phyloP scores from a whole-genome alignment of 2,888 invertebrate species.

The Nomada hirtipes region DNA sequence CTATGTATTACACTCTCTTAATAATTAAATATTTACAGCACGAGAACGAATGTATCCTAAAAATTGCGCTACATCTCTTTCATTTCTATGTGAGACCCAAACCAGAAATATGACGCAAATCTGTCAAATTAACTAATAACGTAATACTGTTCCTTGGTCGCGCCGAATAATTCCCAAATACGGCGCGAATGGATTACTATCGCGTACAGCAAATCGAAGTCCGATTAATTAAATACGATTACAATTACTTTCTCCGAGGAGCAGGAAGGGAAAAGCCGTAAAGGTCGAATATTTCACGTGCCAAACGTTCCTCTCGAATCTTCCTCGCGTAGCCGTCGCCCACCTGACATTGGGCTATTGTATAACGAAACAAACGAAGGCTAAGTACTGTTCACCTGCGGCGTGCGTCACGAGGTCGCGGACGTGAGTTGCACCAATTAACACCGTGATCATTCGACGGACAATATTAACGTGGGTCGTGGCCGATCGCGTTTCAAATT shows the following conservation, averaged over 20 bases:
- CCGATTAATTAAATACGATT: not conserved
- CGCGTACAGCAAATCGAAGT: too few species aligned
- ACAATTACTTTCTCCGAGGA: not conserved
- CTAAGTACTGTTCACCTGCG: not conserved
- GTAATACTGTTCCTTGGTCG: too few species aligned
- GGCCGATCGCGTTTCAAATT: slow-evolving; percentile 43
- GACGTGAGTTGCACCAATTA: slow-evolving; percentile 45
- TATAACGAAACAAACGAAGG: slow-evolving; percentile 16
- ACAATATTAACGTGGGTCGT: slow-evolving; percentile 48
- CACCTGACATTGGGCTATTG: slow-evolving; percentile 25
- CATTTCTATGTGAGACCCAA: too few species aligned
- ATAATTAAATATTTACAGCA: too few species aligned
- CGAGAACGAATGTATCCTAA: too few species aligned
- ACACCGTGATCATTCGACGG: slow-evolving; percentile 39
- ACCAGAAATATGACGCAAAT: too few species aligned
- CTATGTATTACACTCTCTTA: too few species aligned
- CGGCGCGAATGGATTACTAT: too few species aligned
- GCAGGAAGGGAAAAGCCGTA: too few species aligned
- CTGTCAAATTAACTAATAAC: too few species aligned
- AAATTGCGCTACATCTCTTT: too few species aligned
- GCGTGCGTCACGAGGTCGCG: slow-evolving; percentile 25
- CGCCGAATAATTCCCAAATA: too few species aligned
- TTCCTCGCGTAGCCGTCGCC: not conserved
- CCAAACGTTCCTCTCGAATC: not conserved
- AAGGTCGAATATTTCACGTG: not conserved